Conservation (phyloP, 2,888 invertebrate genomes). For the Drosophila neotestacea region DNA sequence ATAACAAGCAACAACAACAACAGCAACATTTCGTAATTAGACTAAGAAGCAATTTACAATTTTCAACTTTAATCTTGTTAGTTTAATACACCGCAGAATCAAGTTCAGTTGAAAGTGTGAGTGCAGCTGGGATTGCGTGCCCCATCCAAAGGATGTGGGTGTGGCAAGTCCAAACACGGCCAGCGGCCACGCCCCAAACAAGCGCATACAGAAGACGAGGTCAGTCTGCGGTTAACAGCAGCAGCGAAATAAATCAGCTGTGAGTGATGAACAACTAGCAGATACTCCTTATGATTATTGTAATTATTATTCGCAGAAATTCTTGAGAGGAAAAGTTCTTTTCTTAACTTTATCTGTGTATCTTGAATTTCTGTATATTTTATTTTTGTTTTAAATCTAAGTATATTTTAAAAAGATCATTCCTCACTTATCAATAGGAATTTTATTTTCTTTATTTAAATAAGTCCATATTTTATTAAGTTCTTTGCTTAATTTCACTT, state of each 20-base stretch:
- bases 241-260: not conserved
- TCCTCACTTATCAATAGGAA: no score
- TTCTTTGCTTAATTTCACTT: no score
- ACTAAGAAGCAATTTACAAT: constrained; percentile 80
- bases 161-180: constrained; percentile 61
- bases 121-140: constrained; percentile 64
- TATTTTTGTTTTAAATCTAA: no score
- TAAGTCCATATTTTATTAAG: no score
- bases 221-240: constrained; percentile 34
- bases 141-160: constrained; percentile 60
- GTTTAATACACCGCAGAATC: constrained; percentile 55
- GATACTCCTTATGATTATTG: not conserved
- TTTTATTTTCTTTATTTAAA: no score
- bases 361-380: no score
- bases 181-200: constrained; percentile 59
- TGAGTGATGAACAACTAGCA: not conserved
- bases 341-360: no score
- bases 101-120: constrained; percentile 38
- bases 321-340: no score
- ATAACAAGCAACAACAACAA: constrained; percentile 33
- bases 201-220: constrained; percentile 37
- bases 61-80: constrained; percentile 80
- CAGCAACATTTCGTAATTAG: constrained; percentile 68
- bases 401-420: no score
- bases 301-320: no score